Evolutionary conservation across 2,888 invertebrate species (phyloP).

Genomic region (Hemithea aestivaria): DNA sequence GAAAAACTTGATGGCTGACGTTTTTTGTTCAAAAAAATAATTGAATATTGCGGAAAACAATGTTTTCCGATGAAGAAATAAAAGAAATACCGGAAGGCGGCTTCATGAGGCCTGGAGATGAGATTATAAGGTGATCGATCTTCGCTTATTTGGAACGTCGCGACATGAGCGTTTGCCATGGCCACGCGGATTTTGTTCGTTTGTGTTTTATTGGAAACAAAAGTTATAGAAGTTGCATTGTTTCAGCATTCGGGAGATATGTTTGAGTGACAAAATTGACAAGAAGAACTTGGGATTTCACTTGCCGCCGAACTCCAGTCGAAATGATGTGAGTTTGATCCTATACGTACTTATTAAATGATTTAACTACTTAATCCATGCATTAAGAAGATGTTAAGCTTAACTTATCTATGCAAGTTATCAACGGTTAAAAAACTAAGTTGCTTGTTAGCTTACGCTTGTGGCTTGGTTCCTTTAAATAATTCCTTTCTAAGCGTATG

Average conservation of each 20-base stretch:
- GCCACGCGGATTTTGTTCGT: slow-evolving; percentile 49
- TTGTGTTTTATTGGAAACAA: slow-evolving; percentile 33
- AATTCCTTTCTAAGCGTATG: no score
- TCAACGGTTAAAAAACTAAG: no score
- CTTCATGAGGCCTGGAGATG: slow-evolving; percentile 64
- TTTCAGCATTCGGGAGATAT: slow-evolving; percentile 68
- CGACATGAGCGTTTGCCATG: slow-evolving; percentile 32
- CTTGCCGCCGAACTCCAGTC: slow-evolving; percentile 47
- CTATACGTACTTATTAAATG: slow-evolving; percentile 8
- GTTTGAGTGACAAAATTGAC: slow-evolving; percentile 64
- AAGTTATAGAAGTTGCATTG: slow-evolving; percentile 30
- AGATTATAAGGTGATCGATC: slow-evolving; percentile 65
- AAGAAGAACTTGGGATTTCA: slow-evolving; percentile 57
- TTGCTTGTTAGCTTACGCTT: no score
- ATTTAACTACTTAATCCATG: neutral
- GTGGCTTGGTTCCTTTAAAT: no score
- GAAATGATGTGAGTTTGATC: slow-evolving; percentile 53
- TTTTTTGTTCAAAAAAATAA: slow-evolving; percentile 64
- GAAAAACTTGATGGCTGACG: slow-evolving; percentile 59
- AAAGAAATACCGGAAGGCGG: slow-evolving; percentile 63
- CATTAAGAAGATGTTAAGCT: no score
- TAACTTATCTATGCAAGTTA: no score
- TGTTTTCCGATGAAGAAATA: slow-evolving; percentile 75
- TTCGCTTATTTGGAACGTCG: slow-evolving; percentile 37
- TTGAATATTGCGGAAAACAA: slow-evolving; percentile 71